Evolutionary conservation across 2,113 vertebrate genomes (phyloP).

Genomic region (Chunga burmeisteri): DNA sequence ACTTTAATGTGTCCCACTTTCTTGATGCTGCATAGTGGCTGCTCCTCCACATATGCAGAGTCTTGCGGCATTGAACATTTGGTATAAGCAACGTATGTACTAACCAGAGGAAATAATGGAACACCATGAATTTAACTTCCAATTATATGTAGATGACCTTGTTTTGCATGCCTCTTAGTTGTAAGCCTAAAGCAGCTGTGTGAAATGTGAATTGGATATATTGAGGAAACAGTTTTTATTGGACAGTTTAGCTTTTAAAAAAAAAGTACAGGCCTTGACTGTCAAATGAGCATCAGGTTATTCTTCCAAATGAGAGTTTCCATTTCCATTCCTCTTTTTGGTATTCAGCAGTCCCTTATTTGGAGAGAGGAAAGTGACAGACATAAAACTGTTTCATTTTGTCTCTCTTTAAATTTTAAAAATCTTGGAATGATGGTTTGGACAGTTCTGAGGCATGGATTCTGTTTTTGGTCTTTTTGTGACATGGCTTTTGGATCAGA

Average conservation of each 20-base stretch:
- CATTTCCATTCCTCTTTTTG: neutral
- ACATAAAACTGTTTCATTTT: neutral
- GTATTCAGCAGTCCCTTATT: neutral
- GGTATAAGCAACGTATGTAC: neutral
- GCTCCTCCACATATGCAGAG: neutral
- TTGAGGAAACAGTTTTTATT: neutral
- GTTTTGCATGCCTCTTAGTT: neutral
- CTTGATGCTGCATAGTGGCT: neutral
- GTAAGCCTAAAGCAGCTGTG: neutral
- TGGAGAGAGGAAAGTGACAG: neutral
- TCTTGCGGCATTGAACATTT: neutral
- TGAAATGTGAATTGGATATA: neutral
- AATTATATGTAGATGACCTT: neutral
- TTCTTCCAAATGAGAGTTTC: neutral
- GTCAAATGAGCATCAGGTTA: neutral
- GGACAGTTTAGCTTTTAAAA: neutral
- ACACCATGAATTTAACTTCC: neutral
- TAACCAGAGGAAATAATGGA: neutral
- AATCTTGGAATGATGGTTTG: neutral
- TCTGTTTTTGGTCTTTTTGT: neutral
- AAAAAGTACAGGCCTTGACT: neutral
- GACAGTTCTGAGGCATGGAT: neutral
- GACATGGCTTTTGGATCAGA: neutral
- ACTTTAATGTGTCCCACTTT: neutral
- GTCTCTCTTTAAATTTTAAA: neutral